Evolutionary conservation across 2,797 vertebrate genomes (phyloP), one percentile per base, ranked within the genome.

Genomic region (Pipistrellus pipistrellus): DNA sequence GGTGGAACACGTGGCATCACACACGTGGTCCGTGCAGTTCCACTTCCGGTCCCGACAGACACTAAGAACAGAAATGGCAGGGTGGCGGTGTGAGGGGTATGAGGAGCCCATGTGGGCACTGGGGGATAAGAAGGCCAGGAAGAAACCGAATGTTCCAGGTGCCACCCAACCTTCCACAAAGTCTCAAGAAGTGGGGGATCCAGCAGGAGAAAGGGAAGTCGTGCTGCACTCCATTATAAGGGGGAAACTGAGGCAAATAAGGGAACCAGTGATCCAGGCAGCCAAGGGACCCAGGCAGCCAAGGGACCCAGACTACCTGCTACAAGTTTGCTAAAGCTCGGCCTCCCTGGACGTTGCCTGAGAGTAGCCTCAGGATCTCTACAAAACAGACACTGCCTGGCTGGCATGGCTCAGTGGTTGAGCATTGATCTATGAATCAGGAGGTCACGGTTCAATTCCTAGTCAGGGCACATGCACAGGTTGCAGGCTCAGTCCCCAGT

Each of bases 11-110:
- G 99, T 98, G 4, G 98, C 99, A 12, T 99, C 98, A 90, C 99
- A 99, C 0, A 96, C 76, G 0, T 97, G 98, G 69, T 98, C 95
- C 0, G 99, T 99, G 97, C 99, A 99, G 9, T 97, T 98, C 99
- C 99, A 99, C 97, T 98, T 99, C 96, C 99, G 98, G 82, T 98
- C 98, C 82, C 85, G 97, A 96, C 99, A 99, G 86, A 99, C 96
- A 30, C 99, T 99, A 96, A 48, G 95, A 92, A 53, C 0, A 48
- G 82, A 41, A 55, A 77, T 0, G 15, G 0, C 0, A 17, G 9
- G n/a, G 12, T 21, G 72, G 32, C 2, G 15, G 0, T 5, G 15
- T 18, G 1, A 75, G 46, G 62, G 23, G 12, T 30, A 1, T 32
- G 2, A 75, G 46, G 68, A 69, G 30, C 30, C 32, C 64, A 13